These are phyloP conservation scores for Rhogogaster chlorosoma DNA, from an alignment of 2,888 invertebrate genomes.

Conservation along the genomic window DNA sequence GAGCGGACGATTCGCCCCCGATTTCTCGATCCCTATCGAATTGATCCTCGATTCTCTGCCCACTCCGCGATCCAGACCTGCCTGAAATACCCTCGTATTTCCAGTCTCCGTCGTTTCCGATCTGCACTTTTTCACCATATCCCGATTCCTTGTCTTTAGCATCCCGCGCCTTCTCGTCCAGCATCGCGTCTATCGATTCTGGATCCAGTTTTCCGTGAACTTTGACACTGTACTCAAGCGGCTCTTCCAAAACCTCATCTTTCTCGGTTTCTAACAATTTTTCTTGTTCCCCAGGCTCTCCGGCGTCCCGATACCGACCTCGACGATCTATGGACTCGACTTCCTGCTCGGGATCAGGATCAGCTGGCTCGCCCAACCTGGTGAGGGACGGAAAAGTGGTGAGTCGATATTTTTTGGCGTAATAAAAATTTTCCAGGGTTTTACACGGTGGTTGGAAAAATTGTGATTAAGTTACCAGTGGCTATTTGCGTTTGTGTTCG, in stretches of 20 bases:
- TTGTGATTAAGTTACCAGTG: neutral
- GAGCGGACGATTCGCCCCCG: neutral
- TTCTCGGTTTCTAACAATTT: neutral
- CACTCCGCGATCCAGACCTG: conserved; percentile 58
- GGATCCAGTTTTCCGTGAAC: conserved; percentile 46
- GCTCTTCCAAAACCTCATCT: conserved; percentile 43
- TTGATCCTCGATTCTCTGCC: conserved; percentile 57
- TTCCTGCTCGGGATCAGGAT: neutral
- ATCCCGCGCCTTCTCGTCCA: conserved; percentile 43
- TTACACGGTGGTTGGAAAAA: neutral
- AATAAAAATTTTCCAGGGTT: neutral
- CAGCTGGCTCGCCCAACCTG: conserved; percentile 4
- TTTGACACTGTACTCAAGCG: conserved; percentile 52
- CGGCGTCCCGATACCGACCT: neutral
- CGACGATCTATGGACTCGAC: neutral
- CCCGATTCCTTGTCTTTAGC: conserved; percentile 47
- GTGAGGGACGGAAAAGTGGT: neutral
- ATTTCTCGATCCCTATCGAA: neutral
- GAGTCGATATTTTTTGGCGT: neutral
- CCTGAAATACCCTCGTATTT: conserved; percentile 53
- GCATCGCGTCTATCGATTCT: conserved; percentile 43
- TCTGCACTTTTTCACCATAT: neutral
- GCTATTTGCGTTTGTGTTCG: neutral
- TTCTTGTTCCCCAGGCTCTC: neutral
- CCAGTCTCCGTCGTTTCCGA: conserved; percentile 57